phyloP scores from a whole-genome alignment of 1,140 invertebrate genomes.

The Bombus polaris region DNA sequence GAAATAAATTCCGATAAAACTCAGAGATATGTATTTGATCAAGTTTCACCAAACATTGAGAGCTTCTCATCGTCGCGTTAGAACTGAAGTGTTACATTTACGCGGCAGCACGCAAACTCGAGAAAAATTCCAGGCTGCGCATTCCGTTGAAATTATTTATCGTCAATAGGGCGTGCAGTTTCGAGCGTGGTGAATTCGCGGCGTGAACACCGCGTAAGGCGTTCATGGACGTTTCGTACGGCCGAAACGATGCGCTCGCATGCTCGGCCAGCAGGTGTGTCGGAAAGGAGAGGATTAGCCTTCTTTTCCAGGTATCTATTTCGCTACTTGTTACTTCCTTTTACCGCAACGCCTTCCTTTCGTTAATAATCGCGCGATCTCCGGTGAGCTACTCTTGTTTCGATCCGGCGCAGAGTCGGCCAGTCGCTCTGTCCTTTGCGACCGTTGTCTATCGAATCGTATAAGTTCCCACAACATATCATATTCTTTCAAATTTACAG shows the following conservation, averaged over 20 bases:
- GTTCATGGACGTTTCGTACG: background rate
- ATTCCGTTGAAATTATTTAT: constrained; percentile 10
- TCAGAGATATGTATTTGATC: too few relatives aligned
- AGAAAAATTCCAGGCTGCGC: constrained; percentile 10
- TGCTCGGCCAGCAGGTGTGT: constrained; percentile 54
- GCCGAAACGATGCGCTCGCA: constrained; percentile 46
- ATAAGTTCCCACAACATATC: background rate
- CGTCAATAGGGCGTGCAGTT: constrained; percentile 12
- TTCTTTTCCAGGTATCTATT: constrained; percentile 53
- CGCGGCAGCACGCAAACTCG: background rate
- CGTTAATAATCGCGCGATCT: constrained; percentile 64
- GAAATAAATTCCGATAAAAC: background rate
- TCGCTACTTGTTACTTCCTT: constrained; percentile 59
- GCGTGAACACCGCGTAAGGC: background rate
- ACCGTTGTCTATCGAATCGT: background rate
- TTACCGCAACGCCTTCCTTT: constrained; percentile 61
- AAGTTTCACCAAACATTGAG: background rate
- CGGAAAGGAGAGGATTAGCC: constrained; percentile 57
- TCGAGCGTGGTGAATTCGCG: constrained; percentile 1
- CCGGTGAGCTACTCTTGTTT: constrained; percentile 50
- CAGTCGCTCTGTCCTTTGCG: background rate
- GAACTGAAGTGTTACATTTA: background rate
- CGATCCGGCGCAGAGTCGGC: constrained; percentile 32
- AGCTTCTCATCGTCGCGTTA: background rate
- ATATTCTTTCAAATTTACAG: background rate